A percentile compares a stretch with the other conserved stretches of the same genome.
phyloP scores from a whole-genome alignment of 23 tunicate species.

The Clavelina lepadiformis region DNA sequence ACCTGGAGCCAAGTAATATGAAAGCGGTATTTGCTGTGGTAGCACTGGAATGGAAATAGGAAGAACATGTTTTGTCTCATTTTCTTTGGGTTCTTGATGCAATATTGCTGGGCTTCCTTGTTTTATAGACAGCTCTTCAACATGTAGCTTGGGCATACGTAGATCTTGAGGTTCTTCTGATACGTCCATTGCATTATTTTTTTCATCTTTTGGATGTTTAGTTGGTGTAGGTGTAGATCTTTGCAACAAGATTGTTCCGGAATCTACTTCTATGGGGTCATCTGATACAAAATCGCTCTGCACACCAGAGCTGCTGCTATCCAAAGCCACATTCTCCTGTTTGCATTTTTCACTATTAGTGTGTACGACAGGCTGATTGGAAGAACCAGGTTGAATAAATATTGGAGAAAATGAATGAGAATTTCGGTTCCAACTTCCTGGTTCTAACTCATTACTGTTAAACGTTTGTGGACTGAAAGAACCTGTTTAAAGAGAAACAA shows the following conservation, averaged over 20 bases:
- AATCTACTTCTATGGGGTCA: constrained; percentile 36
- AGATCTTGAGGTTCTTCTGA: constrained; percentile 70
- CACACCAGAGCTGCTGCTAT: no score
- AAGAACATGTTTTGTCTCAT: neutral
- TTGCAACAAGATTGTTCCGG: constrained; percentile 38
- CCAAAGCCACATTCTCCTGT: no score
- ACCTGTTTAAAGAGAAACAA: no score
- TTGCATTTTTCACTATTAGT: no score
- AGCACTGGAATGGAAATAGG: constrained; percentile 2
- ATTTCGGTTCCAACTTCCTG: no score
- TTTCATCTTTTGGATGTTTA: neutral
- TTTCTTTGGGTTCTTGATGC: neutral
- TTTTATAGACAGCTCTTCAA: constrained; percentile 10
- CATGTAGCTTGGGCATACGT: constrained; percentile 15
- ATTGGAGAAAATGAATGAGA: no score
- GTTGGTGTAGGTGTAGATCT: constrained; percentile 23
- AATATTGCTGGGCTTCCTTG: neutral
- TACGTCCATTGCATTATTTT: neutral
- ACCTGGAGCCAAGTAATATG: constrained; percentile 31
- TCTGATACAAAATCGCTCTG: no score
- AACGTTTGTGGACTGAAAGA: no score
- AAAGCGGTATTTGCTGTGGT: constrained; percentile 14
- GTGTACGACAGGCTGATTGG: no score
- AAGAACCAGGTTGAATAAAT: no score
- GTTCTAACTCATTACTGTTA: no score